phyloP scores from a whole-genome alignment of 64 coral and sea anemone genomes.

The Montipora sp. region DNA sequence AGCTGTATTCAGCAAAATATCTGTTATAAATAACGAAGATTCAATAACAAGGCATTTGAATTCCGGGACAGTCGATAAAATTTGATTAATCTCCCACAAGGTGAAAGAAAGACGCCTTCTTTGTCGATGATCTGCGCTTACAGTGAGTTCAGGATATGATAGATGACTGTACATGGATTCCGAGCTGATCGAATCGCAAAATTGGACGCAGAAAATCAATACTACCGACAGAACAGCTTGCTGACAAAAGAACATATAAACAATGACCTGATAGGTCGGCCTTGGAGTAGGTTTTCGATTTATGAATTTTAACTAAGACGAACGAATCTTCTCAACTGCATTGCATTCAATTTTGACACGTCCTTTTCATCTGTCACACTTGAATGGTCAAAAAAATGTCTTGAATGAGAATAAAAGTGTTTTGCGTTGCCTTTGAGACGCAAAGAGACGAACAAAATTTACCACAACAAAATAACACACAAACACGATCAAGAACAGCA shows the following conservation, averaged over 20 bases:
- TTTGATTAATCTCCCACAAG: neutral
- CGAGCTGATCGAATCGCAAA: slow-evolving; percentile 14
- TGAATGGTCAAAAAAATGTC: slow-evolving; percentile 34
- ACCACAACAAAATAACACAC: slow-evolving; percentile 48
- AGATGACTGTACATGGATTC: slow-evolving; percentile 16
- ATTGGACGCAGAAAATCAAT: slow-evolving; percentile 30
- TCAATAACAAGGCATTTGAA: neutral
- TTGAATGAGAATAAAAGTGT: neutral
- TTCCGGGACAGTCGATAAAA: neutral
- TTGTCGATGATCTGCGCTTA: slow-evolving; percentile 1
- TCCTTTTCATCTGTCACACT: slow-evolving; percentile 43
- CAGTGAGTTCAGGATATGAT: neutral
- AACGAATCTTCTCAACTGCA: slow-evolving; percentile 33
- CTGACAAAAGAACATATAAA: slow-evolving; percentile 24
- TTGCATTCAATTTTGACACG: slow-evolving; percentile 18
- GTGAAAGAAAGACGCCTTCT: neutral
- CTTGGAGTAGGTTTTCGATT: slow-evolving; percentile 27
- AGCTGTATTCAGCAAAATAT: neutral
- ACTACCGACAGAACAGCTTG: slow-evolving; percentile 49
- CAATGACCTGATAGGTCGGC: slow-evolving; percentile 32
- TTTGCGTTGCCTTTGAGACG: neutral
- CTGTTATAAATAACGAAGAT: neutral
- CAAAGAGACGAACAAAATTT: slow-evolving; percentile 18
- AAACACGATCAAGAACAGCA: neutral
- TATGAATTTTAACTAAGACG: slow-evolving; percentile 49